phyloP scores from a whole-genome alignment of 2,113 vertebrate genomes.

The Oceanodroma tethys region DNA sequence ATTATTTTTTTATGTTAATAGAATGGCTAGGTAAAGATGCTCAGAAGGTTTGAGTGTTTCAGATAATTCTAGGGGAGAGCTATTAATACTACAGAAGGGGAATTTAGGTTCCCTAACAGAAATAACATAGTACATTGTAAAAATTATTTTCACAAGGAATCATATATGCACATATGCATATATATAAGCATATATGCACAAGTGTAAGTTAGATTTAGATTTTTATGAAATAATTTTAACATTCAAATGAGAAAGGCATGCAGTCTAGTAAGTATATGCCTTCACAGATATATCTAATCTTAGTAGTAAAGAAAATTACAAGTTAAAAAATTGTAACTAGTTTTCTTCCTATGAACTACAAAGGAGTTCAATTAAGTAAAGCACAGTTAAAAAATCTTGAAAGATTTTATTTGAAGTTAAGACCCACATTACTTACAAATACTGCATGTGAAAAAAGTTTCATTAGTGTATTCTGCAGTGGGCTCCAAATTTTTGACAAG shows the following conservation, averaged over 20 bases:
- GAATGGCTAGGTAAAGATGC: background rate
- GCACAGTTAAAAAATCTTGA: background rate
- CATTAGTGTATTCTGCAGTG: background rate
- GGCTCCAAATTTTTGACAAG: background rate
- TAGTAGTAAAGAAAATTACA: background rate
- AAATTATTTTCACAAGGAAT: background rate
- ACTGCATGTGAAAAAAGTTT: background rate
- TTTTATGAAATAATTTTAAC: background rate
- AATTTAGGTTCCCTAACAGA: background rate
- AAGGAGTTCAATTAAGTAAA: background rate
- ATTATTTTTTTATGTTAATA: background rate
- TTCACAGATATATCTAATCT: background rate
- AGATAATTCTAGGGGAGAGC: background rate
- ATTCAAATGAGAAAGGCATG: background rate
- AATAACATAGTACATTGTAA: background rate
- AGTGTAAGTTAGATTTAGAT: background rate
- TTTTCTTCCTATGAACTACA: background rate
- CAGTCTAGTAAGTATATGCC: background rate
- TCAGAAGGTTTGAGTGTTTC: background rate
- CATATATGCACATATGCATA: too few relatives aligned
- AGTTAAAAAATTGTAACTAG: background rate
- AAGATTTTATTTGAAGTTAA: background rate
- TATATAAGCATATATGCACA: background rate
- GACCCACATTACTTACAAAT: background rate
- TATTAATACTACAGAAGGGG: background rate